These are phyloP conservation scores for Bergia puertoricense DNA, from an alignment of 92 coral and sea anemone species.

Conservation along the genomic window DNA sequence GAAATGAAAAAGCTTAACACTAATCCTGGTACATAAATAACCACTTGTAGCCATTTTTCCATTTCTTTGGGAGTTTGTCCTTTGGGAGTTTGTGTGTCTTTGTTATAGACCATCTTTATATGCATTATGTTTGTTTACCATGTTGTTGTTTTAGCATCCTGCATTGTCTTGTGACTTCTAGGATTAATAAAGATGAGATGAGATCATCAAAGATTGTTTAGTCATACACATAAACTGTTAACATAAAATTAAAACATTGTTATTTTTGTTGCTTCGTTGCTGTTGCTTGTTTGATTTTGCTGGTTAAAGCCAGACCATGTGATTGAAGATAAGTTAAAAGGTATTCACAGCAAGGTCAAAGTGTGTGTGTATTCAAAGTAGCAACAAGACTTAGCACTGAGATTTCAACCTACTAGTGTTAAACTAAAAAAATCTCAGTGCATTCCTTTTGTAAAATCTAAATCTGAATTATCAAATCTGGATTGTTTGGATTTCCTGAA, in stretches of 20 bases:
- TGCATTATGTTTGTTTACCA: neutral
- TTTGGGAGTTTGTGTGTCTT: conserved; percentile 5
- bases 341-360: neutral
- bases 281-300: neutral
- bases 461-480: too few relatives aligned
- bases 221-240: neutral
- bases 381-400: too few relatives aligned
- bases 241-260: too few relatives aligned
- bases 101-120: neutral
- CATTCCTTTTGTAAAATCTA: too few relatives aligned
- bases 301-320: neutral
- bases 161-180: too few relatives aligned
- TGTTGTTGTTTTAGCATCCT: neutral
- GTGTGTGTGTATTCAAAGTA: neutral
- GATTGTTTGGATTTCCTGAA: too few relatives aligned
- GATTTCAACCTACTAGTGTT: too few relatives aligned
- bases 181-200: too few relatives aligned
- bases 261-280: too few relatives aligned
- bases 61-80: neutral
- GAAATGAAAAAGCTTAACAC: neutral
- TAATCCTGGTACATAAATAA: neutral
- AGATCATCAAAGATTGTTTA: neutral
- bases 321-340: neutral
- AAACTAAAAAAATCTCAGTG: too few relatives aligned
- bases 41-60: neutral